Conservation (phyloP, 2,797 vertebrate genomes). For the Phoebastria nigripes region DNA sequence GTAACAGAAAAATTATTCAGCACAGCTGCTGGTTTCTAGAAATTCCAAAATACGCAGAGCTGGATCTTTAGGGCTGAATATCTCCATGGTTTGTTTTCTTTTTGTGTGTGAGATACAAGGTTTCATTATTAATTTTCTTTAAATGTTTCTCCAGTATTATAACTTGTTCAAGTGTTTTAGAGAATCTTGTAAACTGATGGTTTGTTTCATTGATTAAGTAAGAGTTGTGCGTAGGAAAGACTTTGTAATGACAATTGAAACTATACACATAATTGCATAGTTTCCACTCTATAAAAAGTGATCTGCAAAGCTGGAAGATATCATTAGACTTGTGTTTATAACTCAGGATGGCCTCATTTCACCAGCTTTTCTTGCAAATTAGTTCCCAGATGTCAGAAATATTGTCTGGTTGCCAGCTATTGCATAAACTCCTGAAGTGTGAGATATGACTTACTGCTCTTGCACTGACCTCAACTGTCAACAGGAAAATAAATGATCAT, state of each 20-base stretch:
- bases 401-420: conserved; percentile 30
- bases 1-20: not conserved
- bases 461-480: conserved; percentile 45
- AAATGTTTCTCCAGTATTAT: not conserved
- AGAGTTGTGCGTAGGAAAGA: conserved; percentile 20
- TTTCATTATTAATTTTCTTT: not conserved
- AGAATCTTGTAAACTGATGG: not conserved
- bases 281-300: conserved; percentile 41
- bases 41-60: not conserved
- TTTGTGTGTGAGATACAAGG: not conserved
- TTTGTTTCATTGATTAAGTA: conserved; percentile 40
- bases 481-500: conserved; percentile 23
- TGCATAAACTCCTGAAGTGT: conserved; percentile 49
- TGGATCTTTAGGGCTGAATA: not conserved
- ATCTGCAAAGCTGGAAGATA: conserved; percentile 46
- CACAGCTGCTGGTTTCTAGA: not conserved
- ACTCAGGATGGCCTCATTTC: conserved; percentile 52
- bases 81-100: not conserved
- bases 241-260: conserved; percentile 31
- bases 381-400: conserved; percentile 56
- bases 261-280: conserved; percentile 22
- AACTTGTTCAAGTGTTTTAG: not conserved
- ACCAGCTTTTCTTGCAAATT: conserved; percentile 44
- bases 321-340: conserved; percentile 54
- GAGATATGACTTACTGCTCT: conserved; percentile 40